These are phyloP conservation scores for Grapholita molesta DNA, from an alignment of 1,140 invertebrate species.

Conservation along the genomic window DNA sequence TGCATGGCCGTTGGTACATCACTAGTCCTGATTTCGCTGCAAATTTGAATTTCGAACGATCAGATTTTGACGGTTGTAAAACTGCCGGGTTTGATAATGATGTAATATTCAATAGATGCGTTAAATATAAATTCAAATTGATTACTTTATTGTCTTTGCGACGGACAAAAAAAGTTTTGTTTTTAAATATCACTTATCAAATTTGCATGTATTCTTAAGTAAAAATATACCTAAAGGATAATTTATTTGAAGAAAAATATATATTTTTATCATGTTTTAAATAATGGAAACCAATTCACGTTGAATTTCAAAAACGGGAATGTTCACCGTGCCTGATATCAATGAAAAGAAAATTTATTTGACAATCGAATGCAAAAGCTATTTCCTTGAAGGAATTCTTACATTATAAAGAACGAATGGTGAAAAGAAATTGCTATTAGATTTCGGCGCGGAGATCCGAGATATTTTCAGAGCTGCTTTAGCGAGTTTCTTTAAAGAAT, in stretches of 20 bases:
- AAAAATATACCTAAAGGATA: not conserved
- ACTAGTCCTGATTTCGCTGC: slow-evolving; percentile 39
- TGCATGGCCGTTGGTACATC: slow-evolving; percentile 70
- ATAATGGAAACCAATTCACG: not conserved
- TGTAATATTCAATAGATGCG: not conserved
- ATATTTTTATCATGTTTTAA: not conserved
- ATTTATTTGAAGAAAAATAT: not conserved
- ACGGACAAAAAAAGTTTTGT: not conserved
- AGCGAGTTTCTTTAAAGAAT: not conserved
- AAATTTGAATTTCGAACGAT: slow-evolving; percentile 27
- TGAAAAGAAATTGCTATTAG: slow-evolving; percentile 18
- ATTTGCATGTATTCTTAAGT: not conserved
- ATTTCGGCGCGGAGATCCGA: slow-evolving; percentile 6
- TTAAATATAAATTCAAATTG: not conserved
- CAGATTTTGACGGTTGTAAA: slow-evolving; percentile 26
- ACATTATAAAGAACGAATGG: slow-evolving; percentile 17
- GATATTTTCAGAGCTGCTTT: slow-evolving; percentile 1
- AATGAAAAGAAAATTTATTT: slow-evolving; percentile 16
- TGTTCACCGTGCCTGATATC: not conserved
- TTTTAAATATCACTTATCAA: not conserved
- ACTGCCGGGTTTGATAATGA: not conserved
- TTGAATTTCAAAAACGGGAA: not conserved
- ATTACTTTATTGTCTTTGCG: not conserved
- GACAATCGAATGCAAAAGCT: slow-evolving; percentile 16
- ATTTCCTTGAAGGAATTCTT: slow-evolving; percentile 14